Evolutionary conservation across 1,140 invertebrate species (phyloP).

Genomic region (Zaprionus nigranus): DNA sequence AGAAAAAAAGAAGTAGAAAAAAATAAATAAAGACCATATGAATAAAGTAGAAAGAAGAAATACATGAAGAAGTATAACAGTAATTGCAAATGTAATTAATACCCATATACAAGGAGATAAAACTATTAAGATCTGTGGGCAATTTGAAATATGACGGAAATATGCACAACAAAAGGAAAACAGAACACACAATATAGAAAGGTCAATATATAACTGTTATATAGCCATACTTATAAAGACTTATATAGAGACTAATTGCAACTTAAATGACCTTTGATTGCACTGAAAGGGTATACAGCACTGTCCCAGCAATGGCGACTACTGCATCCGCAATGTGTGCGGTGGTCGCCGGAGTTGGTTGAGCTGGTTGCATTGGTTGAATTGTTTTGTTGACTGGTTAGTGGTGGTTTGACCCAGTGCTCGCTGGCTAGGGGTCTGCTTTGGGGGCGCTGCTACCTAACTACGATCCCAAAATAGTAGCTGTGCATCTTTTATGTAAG

Average conservation of each 20-base stretch:
- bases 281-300: slow-evolving; percentile 19
- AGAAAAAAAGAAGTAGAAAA: too few relatives aligned
- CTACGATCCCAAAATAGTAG: neutral
- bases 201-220: too few relatives aligned
- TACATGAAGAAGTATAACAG: too few relatives aligned
- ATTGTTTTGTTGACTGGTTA: slow-evolving; percentile 44
- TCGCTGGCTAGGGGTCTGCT: neutral
- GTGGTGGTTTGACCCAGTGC: slow-evolving; percentile 31
- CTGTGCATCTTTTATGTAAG: slow-evolving; percentile 31
- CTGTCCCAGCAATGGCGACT: slow-evolving; percentile 2
- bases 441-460: neutral
- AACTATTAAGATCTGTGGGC: too few relatives aligned
- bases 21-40: too few relatives aligned
- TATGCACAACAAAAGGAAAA: too few relatives aligned
- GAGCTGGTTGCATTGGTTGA: slow-evolving; percentile 57
- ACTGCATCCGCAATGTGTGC: slow-evolving; percentile 15
- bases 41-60: neutral
- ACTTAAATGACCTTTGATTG: neutral
- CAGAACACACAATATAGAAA: neutral
- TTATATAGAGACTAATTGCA: neutral
- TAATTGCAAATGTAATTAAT: too few relatives aligned
- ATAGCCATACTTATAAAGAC: too few relatives aligned
- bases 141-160: too few relatives aligned
- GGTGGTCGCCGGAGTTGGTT: neutral
- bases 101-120: too few relatives aligned